These are phyloP conservation scores for Menidia beryllina DNA, from an alignment of 2,113 vertebrate species.

Conservation along the genomic window DNA sequence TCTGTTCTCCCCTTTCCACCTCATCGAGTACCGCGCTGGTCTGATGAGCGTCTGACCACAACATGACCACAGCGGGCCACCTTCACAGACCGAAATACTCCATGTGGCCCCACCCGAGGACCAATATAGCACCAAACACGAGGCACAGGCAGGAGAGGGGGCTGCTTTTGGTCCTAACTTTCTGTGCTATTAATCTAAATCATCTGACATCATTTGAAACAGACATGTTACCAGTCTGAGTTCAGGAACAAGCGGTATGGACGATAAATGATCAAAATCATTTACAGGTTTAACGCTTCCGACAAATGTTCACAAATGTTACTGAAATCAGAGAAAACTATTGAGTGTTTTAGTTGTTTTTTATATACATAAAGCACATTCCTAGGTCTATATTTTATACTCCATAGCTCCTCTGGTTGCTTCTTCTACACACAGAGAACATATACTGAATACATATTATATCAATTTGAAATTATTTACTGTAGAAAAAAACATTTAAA, in stretches of 20 bases:
- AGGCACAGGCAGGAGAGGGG: conserved; percentile 16
- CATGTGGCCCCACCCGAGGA: conserved; percentile 52
- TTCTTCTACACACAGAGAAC: too few species aligned
- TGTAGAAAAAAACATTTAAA: too few species aligned
- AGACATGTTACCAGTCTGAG: too few species aligned
- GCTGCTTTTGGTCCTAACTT: conserved; percentile 9
- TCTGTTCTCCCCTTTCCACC: not conserved
- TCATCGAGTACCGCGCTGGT: conserved; percentile 34
- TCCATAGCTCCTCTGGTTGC: too few species aligned
- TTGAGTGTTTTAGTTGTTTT: too few species aligned
- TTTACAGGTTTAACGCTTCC: not conserved
- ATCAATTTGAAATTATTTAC: too few species aligned
- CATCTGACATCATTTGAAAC: conserved; percentile 4
- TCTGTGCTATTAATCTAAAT: not conserved
- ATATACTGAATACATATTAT: too few species aligned
- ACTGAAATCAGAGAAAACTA: too few species aligned
- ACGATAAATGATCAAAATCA: too few species aligned
- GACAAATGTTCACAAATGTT: not conserved
- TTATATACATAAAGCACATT: too few species aligned
- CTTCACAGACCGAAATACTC: conserved; percentile 60
- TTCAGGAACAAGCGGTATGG: too few species aligned
- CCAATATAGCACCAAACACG: conserved; percentile 47
- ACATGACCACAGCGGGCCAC: conserved; percentile 53
- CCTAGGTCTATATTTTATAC: too few species aligned
- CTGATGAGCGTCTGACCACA: conserved; percentile 40